Evolutionary conservation across 2,888 invertebrate species (phyloP).

Genomic region (Ophonus ardosiacus): DNA sequence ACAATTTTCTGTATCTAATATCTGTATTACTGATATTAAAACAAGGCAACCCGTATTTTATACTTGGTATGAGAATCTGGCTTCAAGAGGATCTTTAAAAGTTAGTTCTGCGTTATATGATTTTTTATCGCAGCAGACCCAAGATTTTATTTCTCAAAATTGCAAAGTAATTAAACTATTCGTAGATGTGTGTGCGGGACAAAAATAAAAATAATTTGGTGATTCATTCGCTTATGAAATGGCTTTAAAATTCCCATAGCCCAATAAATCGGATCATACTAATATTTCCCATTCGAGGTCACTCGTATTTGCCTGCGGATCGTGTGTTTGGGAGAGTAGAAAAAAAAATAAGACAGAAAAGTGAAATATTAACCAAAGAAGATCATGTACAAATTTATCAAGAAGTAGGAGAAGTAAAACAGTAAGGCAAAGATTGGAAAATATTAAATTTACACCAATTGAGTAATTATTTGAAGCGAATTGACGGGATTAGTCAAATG

Average conservation of each 20-base stretch:
- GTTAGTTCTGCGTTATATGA: slow-evolving; percentile 66
- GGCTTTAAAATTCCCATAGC: too few relatives aligned
- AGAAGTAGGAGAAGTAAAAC: slow-evolving; percentile 53
- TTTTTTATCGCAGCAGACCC: slow-evolving; percentile 64
- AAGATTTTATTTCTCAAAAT: slow-evolving; percentile 45
- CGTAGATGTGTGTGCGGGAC: too few relatives aligned
- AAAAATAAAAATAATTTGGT: too few relatives aligned
- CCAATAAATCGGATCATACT: too few relatives aligned
- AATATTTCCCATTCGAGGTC: slow-evolving; percentile 8
- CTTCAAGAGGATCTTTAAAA: neutral
- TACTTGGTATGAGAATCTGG: too few relatives aligned
- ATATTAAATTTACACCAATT: slow-evolving; percentile 37
- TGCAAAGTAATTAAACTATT: slow-evolving; percentile 65
- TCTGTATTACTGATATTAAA: too few relatives aligned
- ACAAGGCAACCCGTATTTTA: too few relatives aligned
- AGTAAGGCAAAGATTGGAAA: slow-evolving; percentile 38
- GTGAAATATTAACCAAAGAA: slow-evolving; percentile 24
- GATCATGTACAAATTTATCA: slow-evolving; percentile 39
- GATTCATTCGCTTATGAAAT: too few relatives aligned
- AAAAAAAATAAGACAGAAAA: slow-evolving; percentile 4
- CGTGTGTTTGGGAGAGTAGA: slow-evolving; percentile 35
- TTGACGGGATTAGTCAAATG: slow-evolving; percentile 40
- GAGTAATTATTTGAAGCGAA: slow-evolving; percentile 43
- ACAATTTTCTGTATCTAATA: too few relatives aligned
- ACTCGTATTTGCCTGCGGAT: slow-evolving; percentile 25